These are phyloP conservation scores for Alcis repandata DNA, from an alignment of 2,888 invertebrate species.

Conservation along the genomic window DNA sequence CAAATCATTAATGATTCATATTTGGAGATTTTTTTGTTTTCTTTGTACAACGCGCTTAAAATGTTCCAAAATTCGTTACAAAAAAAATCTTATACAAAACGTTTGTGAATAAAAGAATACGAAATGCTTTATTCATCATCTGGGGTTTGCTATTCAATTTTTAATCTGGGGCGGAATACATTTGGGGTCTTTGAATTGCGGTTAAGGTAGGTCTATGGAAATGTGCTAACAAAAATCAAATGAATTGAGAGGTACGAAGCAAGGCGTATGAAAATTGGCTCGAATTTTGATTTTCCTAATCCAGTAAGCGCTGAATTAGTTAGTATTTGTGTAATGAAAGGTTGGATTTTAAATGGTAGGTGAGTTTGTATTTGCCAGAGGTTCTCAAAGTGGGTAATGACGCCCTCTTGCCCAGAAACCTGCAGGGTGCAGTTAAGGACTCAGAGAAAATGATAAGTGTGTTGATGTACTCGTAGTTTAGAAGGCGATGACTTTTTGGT, in stretches of 20 bases:
- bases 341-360: too few species aligned
- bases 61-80: not conserved
- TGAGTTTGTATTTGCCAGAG: too few species aligned
- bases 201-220: slow-evolving; percentile 21
- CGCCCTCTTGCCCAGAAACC: too few species aligned
- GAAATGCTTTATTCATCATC: slow-evolving; percentile 43
- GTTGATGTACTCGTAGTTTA: too few species aligned
- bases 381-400: too few species aligned
- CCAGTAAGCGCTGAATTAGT: slow-evolving; percentile 12
- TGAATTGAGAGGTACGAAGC: not conserved
- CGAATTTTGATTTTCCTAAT: slow-evolving; percentile 5
- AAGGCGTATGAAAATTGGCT: not conserved
- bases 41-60: not conserved
- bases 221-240: slow-evolving; percentile 19
- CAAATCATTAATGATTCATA: too few species aligned
- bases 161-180: slow-evolving; percentile 33
- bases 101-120: slow-evolving; percentile 47
- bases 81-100: slow-evolving; percentile 31
- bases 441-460: too few species aligned
- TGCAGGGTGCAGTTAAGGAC: too few species aligned
- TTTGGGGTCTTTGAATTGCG: slow-evolving; percentile 28
- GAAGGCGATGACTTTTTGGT: too few species aligned
- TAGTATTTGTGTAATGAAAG: not conserved
- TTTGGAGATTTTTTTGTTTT: too few species aligned
- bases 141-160: slow-evolving; percentile 38